Evolutionary conservation across 2,113 vertebrate species (phyloP), one percentile per base, ranked within the genome.

Genomic region (Candoia aspera): DNA sequence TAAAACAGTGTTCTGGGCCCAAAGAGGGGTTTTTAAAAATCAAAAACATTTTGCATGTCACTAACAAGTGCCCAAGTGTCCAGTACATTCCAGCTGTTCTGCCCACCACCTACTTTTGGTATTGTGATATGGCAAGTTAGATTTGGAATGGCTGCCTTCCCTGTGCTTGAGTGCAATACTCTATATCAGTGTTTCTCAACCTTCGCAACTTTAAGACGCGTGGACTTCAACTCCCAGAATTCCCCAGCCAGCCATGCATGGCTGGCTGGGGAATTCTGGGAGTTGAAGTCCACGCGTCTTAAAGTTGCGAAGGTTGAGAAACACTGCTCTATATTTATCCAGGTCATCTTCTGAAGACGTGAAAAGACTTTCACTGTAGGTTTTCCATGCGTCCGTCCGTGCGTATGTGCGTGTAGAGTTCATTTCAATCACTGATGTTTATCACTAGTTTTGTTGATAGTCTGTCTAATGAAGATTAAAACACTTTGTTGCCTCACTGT

Each of bases 401-500:
- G 12, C 26, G 11, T 29, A 15, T 29, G 79, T 49, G 64, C n/a
- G n/a, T 57, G 21, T n/a, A 42, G 24, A 58, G 9, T 37, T 46
- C 26, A 24, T 84, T 49, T 84, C 19, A 37, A 8, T 37, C 19
- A 23, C 13, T 84, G 21, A 4, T 33, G 29, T 24, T 23, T 6
- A 73, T 59, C 91, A 53, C 17, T 49, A 8, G 5, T 6, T n/a
- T 37, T 9, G 6, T 11, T 60, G 42, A 13, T 23, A 87, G 6
- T 83, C 53, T 79, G 0, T 8, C 19, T 86, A 55, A 58, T n/a
- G 11, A 37, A 84, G 84, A 4, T 55, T 85, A 0, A 88, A 42
- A 90, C 84, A 79, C 89, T 53, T 59, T 92, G 17, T 17, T 92
- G 42, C 93, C 94, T 86, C 90, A 26, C 64, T 59, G 1, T 54